A percentile compares a stretch with the other conserved stretches of the same genome.
phyloP scores from a whole-genome alignment of 2,113 vertebrate genomes.

The Grantiella picta region DNA sequence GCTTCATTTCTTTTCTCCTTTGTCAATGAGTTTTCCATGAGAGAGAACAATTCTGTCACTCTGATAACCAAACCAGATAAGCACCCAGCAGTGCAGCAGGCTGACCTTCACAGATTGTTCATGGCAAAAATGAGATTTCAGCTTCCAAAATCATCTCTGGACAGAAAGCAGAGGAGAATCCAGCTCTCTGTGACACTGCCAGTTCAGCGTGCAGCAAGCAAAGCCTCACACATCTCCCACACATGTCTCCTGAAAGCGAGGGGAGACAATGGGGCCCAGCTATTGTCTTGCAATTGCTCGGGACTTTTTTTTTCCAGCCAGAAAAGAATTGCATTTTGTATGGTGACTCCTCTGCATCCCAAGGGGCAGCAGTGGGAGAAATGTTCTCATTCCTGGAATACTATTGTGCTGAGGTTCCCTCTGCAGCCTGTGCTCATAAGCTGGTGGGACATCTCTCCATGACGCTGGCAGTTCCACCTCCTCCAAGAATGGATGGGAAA shows the following conservation, averaged over 20 bases:
- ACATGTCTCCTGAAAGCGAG: neutral
- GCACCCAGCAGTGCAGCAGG: neutral
- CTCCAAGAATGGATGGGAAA: conserved; percentile 16
- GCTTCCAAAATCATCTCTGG: neutral
- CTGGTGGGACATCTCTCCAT: conserved; percentile 28
- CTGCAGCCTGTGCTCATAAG: neutral
- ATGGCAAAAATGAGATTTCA: neutral
- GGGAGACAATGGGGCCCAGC: neutral
- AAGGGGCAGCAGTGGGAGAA: conserved; percentile 50
- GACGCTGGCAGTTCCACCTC: neutral
- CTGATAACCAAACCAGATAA: conserved; percentile 45
- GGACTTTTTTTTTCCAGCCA: neutral
- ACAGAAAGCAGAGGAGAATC: neutral
- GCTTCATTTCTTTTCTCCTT: conserved; percentile 43
- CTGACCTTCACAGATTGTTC: neutral
- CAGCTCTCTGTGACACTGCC: neutral
- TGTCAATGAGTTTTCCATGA: conserved; percentile 47
- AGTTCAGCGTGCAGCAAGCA: neutral
- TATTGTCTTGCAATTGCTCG: conserved; percentile 30
- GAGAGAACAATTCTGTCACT: neutral
- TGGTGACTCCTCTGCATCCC: conserved; percentile 34
- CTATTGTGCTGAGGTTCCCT: conserved; percentile 9
- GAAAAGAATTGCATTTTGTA: conserved; percentile 4
- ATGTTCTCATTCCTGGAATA: conserved; percentile 49
- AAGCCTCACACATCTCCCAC: neutral